Conservation (phyloP, 2,797 vertebrate species). For the Phyllotis vaccarum region DNA sequence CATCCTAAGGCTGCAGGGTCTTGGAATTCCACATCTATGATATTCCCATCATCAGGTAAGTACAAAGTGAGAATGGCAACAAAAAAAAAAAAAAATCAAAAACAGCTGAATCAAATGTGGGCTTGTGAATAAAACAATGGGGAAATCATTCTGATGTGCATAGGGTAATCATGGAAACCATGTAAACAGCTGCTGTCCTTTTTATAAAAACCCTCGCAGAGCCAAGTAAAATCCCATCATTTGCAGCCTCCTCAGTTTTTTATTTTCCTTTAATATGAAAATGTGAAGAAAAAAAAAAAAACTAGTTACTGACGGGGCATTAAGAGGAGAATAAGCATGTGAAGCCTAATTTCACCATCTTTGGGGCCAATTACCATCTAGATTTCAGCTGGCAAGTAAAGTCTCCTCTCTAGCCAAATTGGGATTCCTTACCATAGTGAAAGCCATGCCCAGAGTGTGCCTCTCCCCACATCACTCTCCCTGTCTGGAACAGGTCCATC, state of each 20-base stretch:
- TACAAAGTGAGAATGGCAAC: slow-evolving; percentile 76
- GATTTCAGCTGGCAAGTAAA: slow-evolving; percentile 73
- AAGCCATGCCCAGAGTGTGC: slow-evolving; percentile 46
- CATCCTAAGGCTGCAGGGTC: slow-evolving; percentile 59
- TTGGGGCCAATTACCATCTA: slow-evolving; percentile 66
- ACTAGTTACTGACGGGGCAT: slow-evolving; percentile 72
- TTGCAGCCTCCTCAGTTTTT: slow-evolving; percentile 78
- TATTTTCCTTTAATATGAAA: slow-evolving; percentile 79
- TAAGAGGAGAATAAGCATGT: slow-evolving; percentile 66
- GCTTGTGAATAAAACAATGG: slow-evolving; percentile 72
- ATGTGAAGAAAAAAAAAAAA: slow-evolving; percentile 73
- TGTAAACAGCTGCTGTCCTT: slow-evolving; percentile 84
- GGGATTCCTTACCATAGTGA: slow-evolving; percentile 58
- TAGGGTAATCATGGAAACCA: slow-evolving; percentile 76
- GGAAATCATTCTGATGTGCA: slow-evolving; percentile 48
- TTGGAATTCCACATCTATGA: slow-evolving; percentile 56
- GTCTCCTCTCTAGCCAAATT: slow-evolving; percentile 73
- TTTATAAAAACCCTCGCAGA: slow-evolving; percentile 79
- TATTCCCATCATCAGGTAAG: slow-evolving; percentile 63
- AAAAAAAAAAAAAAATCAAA: slow-evolving; percentile 62
- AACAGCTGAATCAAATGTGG: slow-evolving; percentile 58
- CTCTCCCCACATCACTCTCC: slow-evolving; percentile 41
- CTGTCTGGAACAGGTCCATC: background rate
- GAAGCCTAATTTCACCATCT: slow-evolving; percentile 63
- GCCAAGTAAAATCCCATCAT: slow-evolving; percentile 81